Evolutionary conservation across 1,140 invertebrate genomes (phyloP).

Genomic region (Diabrotica undecimpunctata): DNA sequence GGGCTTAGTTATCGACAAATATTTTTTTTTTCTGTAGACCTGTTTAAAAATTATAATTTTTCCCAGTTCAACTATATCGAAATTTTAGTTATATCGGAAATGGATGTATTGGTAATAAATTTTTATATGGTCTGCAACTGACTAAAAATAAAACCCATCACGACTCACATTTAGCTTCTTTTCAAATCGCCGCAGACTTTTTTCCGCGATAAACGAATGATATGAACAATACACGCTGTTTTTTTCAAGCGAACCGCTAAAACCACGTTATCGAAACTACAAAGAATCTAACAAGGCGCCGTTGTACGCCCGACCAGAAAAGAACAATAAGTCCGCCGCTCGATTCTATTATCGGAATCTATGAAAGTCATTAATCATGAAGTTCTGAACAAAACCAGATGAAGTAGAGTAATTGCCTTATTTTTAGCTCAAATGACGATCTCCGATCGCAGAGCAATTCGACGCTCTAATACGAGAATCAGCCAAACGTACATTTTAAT

Average conservation of each 20-base stretch:
- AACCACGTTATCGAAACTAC: neutral
- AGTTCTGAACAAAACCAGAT: constrained; percentile 11
- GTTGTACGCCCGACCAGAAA: neutral
- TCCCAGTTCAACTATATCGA: no score
- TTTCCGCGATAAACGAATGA: neutral
- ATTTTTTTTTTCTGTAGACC: no score
- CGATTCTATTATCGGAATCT: constrained; percentile 14
- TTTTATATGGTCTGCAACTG: no score
- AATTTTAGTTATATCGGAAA: no score
- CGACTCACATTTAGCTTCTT: no score
- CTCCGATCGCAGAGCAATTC: neutral
- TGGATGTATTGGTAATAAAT: no score
- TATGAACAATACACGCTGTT: neutral
- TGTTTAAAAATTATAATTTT: no score
- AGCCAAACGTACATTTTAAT: no score
- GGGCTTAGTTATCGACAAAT: no score
- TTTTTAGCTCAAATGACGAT: constrained; percentile 13
- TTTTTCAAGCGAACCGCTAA: neutral
- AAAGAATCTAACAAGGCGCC: neutral
- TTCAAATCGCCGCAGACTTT: no score
- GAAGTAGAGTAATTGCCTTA: constrained; percentile 17
- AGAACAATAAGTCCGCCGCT: constrained; percentile 5
- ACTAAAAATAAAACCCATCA: no score
- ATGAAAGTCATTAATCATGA: constrained; percentile 16
- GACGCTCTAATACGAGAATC: no score